Percentiles rank a stretch among this genome's conserved stretches.
phyloP scores from a whole-genome alignment of 2,888 invertebrate species.

The Pyrocoelia pectoralis region DNA sequence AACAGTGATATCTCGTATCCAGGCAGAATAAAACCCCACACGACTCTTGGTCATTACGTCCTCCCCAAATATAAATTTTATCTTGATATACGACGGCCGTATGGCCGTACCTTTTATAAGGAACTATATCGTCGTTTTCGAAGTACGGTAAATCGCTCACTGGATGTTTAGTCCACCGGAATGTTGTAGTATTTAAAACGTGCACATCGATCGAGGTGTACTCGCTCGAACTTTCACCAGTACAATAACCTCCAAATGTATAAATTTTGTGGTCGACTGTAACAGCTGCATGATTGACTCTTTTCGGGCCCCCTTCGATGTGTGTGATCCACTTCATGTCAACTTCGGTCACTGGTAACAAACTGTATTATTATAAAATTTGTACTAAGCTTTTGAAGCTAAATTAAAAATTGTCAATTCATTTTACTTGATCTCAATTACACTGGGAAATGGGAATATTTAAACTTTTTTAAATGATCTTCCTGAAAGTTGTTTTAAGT shows the following conservation, averaged over 20 bases:
- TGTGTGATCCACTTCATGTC: conserved; percentile 86
- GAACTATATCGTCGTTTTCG: conserved; percentile 64
- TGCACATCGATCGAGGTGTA: conserved; percentile 87
- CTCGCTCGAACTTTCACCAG: conserved; percentile 79
- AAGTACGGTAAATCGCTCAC: conserved; percentile 62
- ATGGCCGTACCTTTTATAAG: conserved; percentile 91
- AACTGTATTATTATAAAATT: no score
- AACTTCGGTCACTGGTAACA: not conserved
- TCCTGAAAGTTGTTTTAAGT: conserved; percentile 1
- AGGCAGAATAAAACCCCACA: conserved; percentile 85
- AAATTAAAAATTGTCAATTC: no score
- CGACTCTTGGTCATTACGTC: conserved; percentile 84
- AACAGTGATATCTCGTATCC: conserved; percentile 74
- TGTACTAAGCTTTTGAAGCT: not conserved
- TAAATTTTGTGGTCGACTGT: conserved; percentile 81
- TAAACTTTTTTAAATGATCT: conserved; percentile 1
- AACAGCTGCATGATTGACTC: conserved; percentile 93
- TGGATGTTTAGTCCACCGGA: conserved; percentile 68
- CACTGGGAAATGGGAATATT: no score
- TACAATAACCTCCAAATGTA: conserved; percentile 93
- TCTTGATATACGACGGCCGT: conserved; percentile 84
- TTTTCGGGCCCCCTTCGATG: conserved; percentile 88
- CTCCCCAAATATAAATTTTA: conserved; percentile 90
- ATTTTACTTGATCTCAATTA: no score
- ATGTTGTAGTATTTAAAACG: conserved; percentile 77